Conservation (phyloP, 1,140 invertebrate species). For the Scaptomyza montana region DNA sequence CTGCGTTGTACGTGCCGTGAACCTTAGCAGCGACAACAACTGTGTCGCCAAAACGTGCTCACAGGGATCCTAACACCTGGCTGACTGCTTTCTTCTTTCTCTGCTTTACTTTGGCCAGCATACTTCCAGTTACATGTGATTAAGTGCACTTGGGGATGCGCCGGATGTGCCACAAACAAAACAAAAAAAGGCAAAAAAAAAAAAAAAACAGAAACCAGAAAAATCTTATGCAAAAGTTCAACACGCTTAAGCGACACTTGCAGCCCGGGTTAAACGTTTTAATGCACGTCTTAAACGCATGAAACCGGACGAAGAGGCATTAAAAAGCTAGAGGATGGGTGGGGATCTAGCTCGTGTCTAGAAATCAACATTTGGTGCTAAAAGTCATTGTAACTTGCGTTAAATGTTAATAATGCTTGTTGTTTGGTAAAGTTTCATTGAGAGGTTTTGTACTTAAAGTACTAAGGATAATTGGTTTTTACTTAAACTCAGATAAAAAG, state of each 20-base stretch:
- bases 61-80: constrained; percentile 27
- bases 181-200: background rate
- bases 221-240: constrained; percentile 56
- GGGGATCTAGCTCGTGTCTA: too few relatives aligned
- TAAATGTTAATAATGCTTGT: too few relatives aligned
- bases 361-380: too few relatives aligned
- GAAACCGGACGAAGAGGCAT: too few relatives aligned
- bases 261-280: constrained; percentile 58
- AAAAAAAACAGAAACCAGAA: too few relatives aligned
- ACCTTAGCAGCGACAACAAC: constrained; percentile 26
- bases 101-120: constrained; percentile 4
- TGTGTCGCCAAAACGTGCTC: constrained; percentile 42
- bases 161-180: constrained; percentile 49
- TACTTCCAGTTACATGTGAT: constrained; percentile 63
- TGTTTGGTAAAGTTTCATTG: too few relatives aligned
- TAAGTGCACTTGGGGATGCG: constrained; percentile 68
- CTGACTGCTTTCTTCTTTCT: constrained; percentile 9
- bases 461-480: too few relatives aligned
- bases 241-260: constrained; percentile 63
- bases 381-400: too few relatives aligned
- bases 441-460: too few relatives aligned
- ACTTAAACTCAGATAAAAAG: too few relatives aligned
- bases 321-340: too few relatives aligned
- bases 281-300: constrained; percentile 2
- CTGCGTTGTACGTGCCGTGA: constrained; percentile 49